phyloP scores from a whole-genome alignment of 2,113 vertebrate species.

The Macrotus californicus region DNA sequence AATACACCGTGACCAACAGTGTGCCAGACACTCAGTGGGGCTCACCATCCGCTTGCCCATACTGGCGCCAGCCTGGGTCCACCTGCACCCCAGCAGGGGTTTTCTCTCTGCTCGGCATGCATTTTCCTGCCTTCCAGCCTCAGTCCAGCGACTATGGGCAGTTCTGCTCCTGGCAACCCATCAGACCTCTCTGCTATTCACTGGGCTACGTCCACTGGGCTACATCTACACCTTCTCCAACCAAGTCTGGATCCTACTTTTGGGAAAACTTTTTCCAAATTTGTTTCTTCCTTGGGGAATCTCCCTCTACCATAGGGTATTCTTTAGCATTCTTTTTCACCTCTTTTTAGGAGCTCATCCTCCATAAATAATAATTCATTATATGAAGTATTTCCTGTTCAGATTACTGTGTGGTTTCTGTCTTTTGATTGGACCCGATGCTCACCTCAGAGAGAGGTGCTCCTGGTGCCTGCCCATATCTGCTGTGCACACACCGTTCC shows the following conservation, averaged over 20 bases:
- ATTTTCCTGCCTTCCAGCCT: not conserved
- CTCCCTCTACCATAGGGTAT: not conserved
- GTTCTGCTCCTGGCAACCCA: not conserved
- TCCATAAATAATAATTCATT: not conserved
- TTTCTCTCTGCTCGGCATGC: not conserved
- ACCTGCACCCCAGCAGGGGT: not conserved
- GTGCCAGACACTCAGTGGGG: too few relatives aligned
- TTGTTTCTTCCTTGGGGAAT: not conserved
- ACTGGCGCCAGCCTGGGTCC: not conserved
- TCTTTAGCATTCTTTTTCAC: not conserved
- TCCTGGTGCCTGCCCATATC: too few relatives aligned
- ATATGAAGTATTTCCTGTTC: not conserved
- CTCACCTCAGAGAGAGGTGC: not conserved
- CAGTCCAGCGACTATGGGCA: not conserved
- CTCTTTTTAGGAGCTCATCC: not conserved
- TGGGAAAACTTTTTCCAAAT: not conserved
- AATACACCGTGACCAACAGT: not conserved
- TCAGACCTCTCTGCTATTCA: not conserved
- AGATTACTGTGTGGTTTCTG: not conserved
- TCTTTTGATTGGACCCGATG: not conserved
- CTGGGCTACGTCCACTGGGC: too few relatives aligned
- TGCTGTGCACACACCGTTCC: accelerated
- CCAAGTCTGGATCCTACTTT: not conserved
- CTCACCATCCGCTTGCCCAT: not conserved
- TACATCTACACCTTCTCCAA: not conserved